Base-by-base conservation (phyloP, 2,888 invertebrate species). In the Hedya salicella region DNA sequence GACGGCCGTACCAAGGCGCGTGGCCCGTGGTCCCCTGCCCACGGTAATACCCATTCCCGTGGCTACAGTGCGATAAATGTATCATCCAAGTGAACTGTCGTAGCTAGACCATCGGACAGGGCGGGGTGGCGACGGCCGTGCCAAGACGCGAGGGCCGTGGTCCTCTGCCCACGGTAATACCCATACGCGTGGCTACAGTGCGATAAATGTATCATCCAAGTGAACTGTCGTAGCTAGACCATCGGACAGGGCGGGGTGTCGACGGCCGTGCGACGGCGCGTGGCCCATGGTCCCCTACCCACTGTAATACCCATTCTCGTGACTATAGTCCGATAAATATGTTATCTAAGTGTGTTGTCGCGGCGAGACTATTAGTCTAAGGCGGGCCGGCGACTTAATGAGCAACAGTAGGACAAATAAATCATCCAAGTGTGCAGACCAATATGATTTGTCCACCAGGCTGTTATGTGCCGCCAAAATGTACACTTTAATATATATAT, bases 1-100 rank as follows among this genome's bases (percentile, higher is more conserved):
- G 91, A 83, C 78, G 86, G 72, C 89, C 83, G 90, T 90, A 80
- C 89, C 89, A 87, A 71, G 84, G 78, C 82, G 81, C 82, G 82
- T 86, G 91, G 89, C 91, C 91, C 80, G 82, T 88, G 86, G 83
- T 87, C 88, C 87, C 87, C 84, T 85, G 89, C 86, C 88, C 88
- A 86, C 83, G 78, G 74, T 76, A 52, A 61, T 68, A 39, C 40
- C 19, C 68, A 44, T 66, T 68, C 82, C 42, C 54, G 39, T 8
- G 8, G 71, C 42, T 39, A 71, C 44, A 16, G 75, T 79, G 83
- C 71, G 57, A 56, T n/a, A 3, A 53, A 62, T 50, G 4, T 25
- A 25, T 25, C 25, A 25, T 25, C 25, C 25, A 25, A 6, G 25
- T 25, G 25, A 6, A 36, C 17, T 59, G 57, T 69, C 69, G 72